These are phyloP conservation scores for Ptychobarbus kaznakovi DNA, from an alignment of 2,797 vertebrate species.

Conservation along the genomic window DNA sequence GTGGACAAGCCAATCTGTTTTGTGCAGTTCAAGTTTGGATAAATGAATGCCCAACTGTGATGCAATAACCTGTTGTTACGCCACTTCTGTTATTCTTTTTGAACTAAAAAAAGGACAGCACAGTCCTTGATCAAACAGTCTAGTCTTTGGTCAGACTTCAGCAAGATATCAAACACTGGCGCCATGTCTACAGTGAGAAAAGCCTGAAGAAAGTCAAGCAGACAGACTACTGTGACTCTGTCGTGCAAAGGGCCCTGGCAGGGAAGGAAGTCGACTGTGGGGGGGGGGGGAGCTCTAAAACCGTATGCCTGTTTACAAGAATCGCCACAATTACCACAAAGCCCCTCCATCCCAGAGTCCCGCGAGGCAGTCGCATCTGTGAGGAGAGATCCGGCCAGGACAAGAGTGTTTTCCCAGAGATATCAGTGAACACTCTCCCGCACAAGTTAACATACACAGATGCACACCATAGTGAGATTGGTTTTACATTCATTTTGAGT, in stretches of 20 bases:
- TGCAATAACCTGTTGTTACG: neutral
- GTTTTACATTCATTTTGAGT: neutral
- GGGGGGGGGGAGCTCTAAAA: conserved; percentile 64
- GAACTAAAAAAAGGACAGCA: conserved; percentile 2
- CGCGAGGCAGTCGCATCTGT: conserved; percentile 72
- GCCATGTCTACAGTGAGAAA: conserved; percentile 11
- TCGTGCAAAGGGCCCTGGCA: conserved; percentile 53
- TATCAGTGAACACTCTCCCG: conserved; percentile 66
- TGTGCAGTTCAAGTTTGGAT: neutral
- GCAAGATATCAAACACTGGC: neutral
- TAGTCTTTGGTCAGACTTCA: conserved; percentile 1
- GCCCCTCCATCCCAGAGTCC: conserved; percentile 56
- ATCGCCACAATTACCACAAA: conserved; percentile 63
- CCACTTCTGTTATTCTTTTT: conserved; percentile 1
- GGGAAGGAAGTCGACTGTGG: conserved; percentile 55
- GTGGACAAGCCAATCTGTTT: neutral
- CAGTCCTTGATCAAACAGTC: conserved; percentile 21
- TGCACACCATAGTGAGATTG: neutral
- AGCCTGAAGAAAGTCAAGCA: conserved; percentile 42
- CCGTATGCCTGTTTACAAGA: conserved; percentile 70
- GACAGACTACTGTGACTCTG: conserved; percentile 43
- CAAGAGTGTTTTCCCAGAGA: conserved; percentile 75
- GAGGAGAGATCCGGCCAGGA: conserved; percentile 68
- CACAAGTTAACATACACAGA: conserved; percentile 15
- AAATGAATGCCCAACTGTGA: neutral